phyloP scores from a whole-genome alignment of 2,797 vertebrate species.

The Gadopsis marmoratus region DNA sequence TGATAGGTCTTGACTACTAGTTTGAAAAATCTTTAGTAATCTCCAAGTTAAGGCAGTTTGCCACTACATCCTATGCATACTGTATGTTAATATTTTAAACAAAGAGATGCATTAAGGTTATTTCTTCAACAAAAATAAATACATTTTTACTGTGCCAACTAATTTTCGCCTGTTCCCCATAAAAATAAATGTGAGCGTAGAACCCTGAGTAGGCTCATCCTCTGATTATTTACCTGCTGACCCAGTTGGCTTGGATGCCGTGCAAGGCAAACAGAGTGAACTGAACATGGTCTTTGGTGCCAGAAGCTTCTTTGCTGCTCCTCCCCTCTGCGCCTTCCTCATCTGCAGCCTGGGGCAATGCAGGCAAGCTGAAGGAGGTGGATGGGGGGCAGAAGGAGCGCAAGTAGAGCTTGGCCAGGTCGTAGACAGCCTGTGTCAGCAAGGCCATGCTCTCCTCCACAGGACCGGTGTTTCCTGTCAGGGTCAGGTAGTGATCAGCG shows the following conservation, averaged over 20 bases:
- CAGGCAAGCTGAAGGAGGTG: conserved; percentile 77
- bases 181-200: neutral
- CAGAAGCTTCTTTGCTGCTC: conserved; percentile 89
- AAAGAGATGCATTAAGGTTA: neutral
- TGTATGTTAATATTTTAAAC: too few relatives aligned
- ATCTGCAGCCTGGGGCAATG: conserved; percentile 32
- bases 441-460: conserved; percentile 88
- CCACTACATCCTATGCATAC: too few relatives aligned
- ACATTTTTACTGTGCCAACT: neutral
- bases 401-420: conserved; percentile 90
- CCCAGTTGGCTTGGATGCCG: conserved; percentile 91
- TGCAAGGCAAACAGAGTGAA: conserved; percentile 95
- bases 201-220: neutral
- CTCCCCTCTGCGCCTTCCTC: conserved; percentile 59
- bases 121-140: too few relatives aligned
- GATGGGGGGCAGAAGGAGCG: conserved; percentile 84
- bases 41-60: too few relatives aligned
- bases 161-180: neutral
- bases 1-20: too few relatives aligned
- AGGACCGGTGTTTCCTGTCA: conserved; percentile 83
- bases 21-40: too few relatives aligned
- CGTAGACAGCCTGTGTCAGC: conserved; percentile 90
- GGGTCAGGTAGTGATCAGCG: conserved; percentile 5
- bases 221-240: conserved; percentile 88
- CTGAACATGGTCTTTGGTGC: conserved; percentile 93